These are phyloP conservation scores for Teleopsis dalmanni DNA, from an alignment of 1,140 invertebrate species.

Conservation along the genomic window DNA sequence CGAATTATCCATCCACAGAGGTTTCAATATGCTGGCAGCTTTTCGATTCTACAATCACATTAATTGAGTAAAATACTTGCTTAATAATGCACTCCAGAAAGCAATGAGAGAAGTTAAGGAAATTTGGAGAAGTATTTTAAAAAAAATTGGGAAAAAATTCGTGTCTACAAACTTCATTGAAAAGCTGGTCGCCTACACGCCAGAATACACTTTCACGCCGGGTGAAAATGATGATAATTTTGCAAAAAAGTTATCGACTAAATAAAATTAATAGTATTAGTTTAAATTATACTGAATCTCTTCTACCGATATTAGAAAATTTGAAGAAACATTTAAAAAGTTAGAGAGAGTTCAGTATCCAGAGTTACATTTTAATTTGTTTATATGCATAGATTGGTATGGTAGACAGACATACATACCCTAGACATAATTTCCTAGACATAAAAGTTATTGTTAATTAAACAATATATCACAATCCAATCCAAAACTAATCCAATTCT, in stretches of 20 bases:
- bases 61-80: slow-evolving; percentile 11
- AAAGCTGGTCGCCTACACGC: slow-evolving; percentile 14
- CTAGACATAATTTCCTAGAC: too few species aligned
- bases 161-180: slow-evolving; percentile 3
- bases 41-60: slow-evolving; percentile 9
- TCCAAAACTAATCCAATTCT: slow-evolving; percentile 9
- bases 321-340: slow-evolving; percentile 5
- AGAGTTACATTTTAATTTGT: slow-evolving; percentile 3
- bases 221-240: background rate
- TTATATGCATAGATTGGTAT: background rate
- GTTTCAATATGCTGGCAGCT: slow-evolving; percentile 9
- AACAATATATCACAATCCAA: slow-evolving; percentile 10
- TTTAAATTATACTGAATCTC: background rate
- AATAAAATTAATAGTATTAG: background rate
- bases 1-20: slow-evolving; percentile 9
- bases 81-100: slow-evolving; percentile 14
- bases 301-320: background rate
- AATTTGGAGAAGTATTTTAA: slow-evolving; percentile 9
- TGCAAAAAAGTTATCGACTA: background rate
- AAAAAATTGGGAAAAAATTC: slow-evolving; percentile 9
- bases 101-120: slow-evolving; percentile 1
- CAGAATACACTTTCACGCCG: slow-evolving; percentile 12
- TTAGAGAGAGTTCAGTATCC: slow-evolving; percentile 9
- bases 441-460: slow-evolving; percentile 3
- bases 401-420: too few species aligned